Conservation (phyloP, 2,113 vertebrate species). For the Acinonyx jubatus region DNA sequence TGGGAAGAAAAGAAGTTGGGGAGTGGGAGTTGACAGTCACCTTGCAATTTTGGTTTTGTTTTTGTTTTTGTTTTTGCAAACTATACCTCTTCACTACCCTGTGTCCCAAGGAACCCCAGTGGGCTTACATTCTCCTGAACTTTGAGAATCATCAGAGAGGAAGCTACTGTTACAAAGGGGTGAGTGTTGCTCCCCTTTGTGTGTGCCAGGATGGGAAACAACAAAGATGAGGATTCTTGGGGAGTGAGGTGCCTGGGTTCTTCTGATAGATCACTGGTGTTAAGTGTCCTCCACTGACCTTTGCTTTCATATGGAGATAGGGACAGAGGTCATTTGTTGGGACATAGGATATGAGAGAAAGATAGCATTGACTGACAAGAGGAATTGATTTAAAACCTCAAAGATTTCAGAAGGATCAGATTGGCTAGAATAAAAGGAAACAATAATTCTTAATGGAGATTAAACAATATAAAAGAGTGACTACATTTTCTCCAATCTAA, state of each 20-base stretch:
- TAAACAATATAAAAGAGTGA: neutral
- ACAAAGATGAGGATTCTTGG: neutral
- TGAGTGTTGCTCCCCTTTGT: neutral
- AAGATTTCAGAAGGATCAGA: neutral
- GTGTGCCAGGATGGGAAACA: neutral
- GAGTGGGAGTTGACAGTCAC: neutral
- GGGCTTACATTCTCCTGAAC: neutral
- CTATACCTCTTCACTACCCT: neutral
- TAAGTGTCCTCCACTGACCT: neutral
- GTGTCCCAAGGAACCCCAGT: neutral
- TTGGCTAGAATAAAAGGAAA: constrained; percentile 4
- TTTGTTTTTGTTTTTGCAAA: neutral
- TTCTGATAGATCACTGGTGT: neutral
- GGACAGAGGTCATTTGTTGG: neutral
- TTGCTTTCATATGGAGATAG: neutral
- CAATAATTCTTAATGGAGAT: neutral
- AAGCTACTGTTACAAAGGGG: neutral
- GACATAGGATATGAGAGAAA: neutral
- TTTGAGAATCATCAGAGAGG: neutral
- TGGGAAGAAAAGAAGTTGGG: neutral
- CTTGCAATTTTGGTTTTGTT: neutral
- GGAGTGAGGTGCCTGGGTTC: neutral
- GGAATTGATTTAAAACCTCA: neutral
- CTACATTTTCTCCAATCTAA: neutral
- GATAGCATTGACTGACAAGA: neutral